Evolutionary conservation across 2,113 vertebrate genomes (phyloP).

Genomic region (Hipposideros armiger): DNA sequence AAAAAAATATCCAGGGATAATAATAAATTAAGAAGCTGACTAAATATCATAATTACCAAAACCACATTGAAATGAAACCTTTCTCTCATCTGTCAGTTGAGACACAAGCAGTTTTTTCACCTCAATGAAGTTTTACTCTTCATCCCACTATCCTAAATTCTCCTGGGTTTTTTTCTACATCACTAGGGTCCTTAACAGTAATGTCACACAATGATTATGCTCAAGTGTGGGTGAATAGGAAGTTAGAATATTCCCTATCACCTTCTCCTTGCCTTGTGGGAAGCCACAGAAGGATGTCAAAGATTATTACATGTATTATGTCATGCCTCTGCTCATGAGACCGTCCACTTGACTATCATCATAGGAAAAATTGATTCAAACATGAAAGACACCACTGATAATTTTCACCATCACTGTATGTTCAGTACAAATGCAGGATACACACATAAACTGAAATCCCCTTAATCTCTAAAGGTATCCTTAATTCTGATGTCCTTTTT

Average conservation of each 20-base stretch:
- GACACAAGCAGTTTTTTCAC: background rate
- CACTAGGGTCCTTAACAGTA: background rate
- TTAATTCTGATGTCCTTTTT: constrained; percentile 70
- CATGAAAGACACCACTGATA: background rate
- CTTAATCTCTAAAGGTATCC: background rate
- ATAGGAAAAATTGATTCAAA: background rate
- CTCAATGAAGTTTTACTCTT: background rate
- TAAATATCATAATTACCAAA: background rate
- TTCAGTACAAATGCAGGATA: background rate
- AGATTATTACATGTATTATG: background rate
- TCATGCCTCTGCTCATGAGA: background rate
- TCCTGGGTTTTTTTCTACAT: background rate
- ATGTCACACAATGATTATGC: background rate
- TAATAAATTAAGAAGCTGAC: background rate
- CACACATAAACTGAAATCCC: constrained; percentile 26
- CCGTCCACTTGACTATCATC: background rate
- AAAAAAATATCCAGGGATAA: background rate
- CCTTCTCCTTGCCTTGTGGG: background rate
- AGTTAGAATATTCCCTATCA: background rate
- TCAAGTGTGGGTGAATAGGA: background rate
- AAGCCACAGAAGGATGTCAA: background rate
- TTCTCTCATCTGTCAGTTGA: background rate
- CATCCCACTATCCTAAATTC: background rate
- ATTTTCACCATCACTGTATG: background rate
- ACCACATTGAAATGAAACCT: background rate